These are phyloP conservation scores for Drosophila sulfurigaster DNA, from an alignment of 1,140 invertebrate species.

Conservation along the genomic window DNA sequence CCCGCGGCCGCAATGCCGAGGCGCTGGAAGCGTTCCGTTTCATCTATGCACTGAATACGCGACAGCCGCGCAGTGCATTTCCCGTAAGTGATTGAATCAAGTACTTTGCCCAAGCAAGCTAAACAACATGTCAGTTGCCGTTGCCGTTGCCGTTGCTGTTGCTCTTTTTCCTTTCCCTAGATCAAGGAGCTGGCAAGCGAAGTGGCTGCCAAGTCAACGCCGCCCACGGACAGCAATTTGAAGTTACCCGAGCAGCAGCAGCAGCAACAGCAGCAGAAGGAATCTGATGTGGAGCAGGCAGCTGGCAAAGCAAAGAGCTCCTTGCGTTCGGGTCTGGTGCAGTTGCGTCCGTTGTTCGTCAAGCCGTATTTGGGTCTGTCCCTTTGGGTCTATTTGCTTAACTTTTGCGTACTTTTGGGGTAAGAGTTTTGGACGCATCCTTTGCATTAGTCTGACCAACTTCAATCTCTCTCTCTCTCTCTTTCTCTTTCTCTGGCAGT, in stretches of 20 bases:
- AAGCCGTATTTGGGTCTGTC: slow-evolving; percentile 72
- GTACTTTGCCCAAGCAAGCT: background rate
- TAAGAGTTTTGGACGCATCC: slow-evolving; percentile 22
- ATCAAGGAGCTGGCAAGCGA: slow-evolving; percentile 69
- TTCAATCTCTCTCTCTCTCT: background rate
- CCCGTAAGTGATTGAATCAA: slow-evolving; percentile 86
- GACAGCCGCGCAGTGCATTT: slow-evolving; percentile 87
- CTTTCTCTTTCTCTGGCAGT: slow-evolving; percentile 22
- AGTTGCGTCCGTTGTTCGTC: slow-evolving; percentile 66
- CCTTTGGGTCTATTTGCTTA: slow-evolving; percentile 69
- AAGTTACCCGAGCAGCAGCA: background rate
- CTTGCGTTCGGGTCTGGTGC: slow-evolving; percentile 50
- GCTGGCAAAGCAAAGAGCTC: slow-evolving; percentile 22
- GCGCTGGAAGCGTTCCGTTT: slow-evolving; percentile 85
- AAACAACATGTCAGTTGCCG: slow-evolving; percentile 4
- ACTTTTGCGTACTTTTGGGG: slow-evolving; percentile 75
- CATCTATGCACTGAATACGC: slow-evolving; percentile 86
- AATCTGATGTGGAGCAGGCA: slow-evolving; percentile 17
- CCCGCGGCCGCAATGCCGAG: slow-evolving; percentile 89
- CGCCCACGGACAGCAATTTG: slow-evolving; percentile 1
- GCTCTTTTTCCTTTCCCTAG: slow-evolving; percentile 19
- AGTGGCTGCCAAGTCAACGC: slow-evolving; percentile 38
- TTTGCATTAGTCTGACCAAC: background rate
- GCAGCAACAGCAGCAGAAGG: slow-evolving; percentile 1
- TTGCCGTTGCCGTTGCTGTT: too few species aligned